Base-by-base conservation (phyloP, 2,797 vertebrate genomes). In the Eupleurogrammus muticus region DNA sequence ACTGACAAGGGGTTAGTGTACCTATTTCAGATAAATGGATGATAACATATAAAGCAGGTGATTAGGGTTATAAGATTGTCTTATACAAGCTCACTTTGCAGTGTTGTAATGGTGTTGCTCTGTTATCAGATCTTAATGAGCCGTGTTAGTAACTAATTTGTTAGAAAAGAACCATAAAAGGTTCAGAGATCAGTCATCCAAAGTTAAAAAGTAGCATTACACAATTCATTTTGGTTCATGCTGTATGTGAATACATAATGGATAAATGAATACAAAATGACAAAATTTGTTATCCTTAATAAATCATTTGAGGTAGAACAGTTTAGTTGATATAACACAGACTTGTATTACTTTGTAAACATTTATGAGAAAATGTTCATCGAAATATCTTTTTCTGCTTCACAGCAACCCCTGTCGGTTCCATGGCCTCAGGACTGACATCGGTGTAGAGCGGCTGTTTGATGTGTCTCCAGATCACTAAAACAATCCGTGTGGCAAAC, bases 401-500 rank as follows among this genome's bases (percentile, higher is more conserved):
- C 13, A 53, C 9, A 47, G 89, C 79, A 5, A 86, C 85, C 8
- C 86, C 85, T 44, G 51, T 83, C 0, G 86, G 89, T 19, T 89
- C 83, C 79, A 87, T 54, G 28, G 42, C 11, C 2, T 84, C 82
- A 6, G 68, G 47, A 55, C 20, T 13, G 17, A 24, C 35, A 4
- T 79, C 75, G 47, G 40, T 12, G 9, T 92, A 94, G 5, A 94
- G 73, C 0, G 93, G 93, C 21, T 83, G 81, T 51, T 84, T 93
- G 48, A 82, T 42, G 68, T 93, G 91, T 69, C 86, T 92, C 92
- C 91, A 93, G 60, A 92, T 13, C 69, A 94, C 90, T 80, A 94
- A 63, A 58, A 65, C 23, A 36, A 94, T 51, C 51, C 89, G 79
- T 1, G 81, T 19, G 13, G 49, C 66, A 53, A 93, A 92, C 70